Evolutionary conservation across 2,113 vertebrate species (phyloP), one percentile per base, ranked within the genome.

Genomic region (Theropithecus gelada): DNA sequence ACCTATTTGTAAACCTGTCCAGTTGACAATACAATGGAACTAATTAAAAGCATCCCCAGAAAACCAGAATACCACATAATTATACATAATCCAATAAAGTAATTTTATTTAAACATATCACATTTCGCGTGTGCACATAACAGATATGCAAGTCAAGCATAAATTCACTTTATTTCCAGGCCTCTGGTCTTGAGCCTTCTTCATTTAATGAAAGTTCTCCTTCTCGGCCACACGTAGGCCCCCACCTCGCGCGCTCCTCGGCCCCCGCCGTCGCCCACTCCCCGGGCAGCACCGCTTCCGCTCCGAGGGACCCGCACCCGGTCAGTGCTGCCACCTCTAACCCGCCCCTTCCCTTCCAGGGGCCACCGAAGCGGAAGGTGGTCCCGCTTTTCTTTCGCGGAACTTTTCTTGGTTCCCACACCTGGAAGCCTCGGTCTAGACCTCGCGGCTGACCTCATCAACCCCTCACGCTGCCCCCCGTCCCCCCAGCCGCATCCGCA

Each of bases 181-280:
- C 9, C 52, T 23, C 82, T 1, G 40, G 75, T 22, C 72, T 20
- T 2, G 13, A 48, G 80, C 38, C 48, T n/a, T 35, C 48, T 30
- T 35, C 76, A 9, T 22, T n/a, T n/a, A 17, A 8, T 0, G 64
- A 38, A 17, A 27, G 52, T 0, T 25, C 38, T 2, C 38, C 4
- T n/a, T 6, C 27, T 1, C 0, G 2, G 40, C 66, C 43, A 16
- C 25, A 5, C 20, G 2, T 0, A 16, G 50, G 30, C 17, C n/a
- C 35, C 75, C 76, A 4, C 32, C n/a, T 5, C 16, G 20, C 68
- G 3, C 50, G 18, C 35, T 8, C 64, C 8, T 3, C 23, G 9
- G n/a, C 30, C 35, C 3, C 38, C 8, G 0, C 23, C 25, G 0
- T 25, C 1, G 40, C 11, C 57, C 25, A 10, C 20, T 23, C 27